phyloP scores from a whole-genome alignment of 35 echinoderm and acorn worm genomes.

The Apostichopus parvimensis region DNA sequence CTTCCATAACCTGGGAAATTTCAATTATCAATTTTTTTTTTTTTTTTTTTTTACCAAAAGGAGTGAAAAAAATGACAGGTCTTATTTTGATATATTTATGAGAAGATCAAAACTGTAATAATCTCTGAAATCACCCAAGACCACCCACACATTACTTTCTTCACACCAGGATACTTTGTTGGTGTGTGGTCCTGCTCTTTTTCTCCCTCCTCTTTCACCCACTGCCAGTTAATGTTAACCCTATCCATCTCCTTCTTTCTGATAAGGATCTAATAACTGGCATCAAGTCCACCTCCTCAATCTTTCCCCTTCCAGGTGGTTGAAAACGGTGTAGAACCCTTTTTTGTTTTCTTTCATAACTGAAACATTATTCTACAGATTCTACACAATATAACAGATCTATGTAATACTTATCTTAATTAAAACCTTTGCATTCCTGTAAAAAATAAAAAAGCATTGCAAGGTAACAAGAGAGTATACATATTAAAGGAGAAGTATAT shows the following conservation, averaged over 20 bases:
- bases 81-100: not conserved
- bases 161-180: not conserved
- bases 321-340: too few species aligned
- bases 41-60: too few species aligned
- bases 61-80: not conserved
- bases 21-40: too few species aligned
- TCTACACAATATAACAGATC: too few species aligned
- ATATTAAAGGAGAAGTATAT: too few species aligned
- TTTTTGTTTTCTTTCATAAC: too few species aligned
- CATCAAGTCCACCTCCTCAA: not conserved
- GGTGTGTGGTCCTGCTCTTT: not conserved
- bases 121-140: not conserved
- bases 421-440: too few species aligned
- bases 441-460: too few species aligned
- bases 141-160: not conserved
- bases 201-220: not conserved
- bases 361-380: too few species aligned
- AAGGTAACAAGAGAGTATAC: too few species aligned
- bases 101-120: not conserved
- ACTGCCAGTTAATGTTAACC: not conserved
- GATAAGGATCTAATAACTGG: not conserved
- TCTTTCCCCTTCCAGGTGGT: not conserved
- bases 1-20: too few species aligned
- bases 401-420: too few species aligned
- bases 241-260: not conserved